These are phyloP conservation scores for Aethina tumida DNA, from an alignment of 1,140 invertebrate species.

Conservation along the genomic window DNA sequence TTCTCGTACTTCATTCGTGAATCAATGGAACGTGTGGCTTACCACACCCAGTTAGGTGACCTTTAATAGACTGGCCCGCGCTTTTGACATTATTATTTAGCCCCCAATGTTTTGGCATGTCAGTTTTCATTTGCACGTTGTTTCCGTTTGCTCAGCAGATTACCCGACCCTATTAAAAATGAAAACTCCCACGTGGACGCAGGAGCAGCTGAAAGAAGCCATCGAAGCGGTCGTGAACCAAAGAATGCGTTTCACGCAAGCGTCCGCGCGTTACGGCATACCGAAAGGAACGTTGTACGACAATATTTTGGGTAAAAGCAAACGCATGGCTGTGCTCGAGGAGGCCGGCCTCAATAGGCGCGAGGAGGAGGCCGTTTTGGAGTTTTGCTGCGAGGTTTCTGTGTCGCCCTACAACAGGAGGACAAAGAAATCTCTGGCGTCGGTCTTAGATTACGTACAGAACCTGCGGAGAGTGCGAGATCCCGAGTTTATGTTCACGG, in stretches of 20 bases:
- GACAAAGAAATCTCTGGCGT: conserved; percentile 55
- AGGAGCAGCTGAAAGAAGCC: conserved; percentile 61
- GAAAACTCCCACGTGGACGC: conserved; percentile 68
- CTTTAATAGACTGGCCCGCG: background rate
- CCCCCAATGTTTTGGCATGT: background rate
- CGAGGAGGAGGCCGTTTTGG: conserved; percentile 57
- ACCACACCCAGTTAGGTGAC: too few species aligned
- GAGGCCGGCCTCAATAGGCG: conserved; percentile 49
- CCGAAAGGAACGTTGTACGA: conserved; percentile 71
- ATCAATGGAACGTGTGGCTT: too few species aligned
- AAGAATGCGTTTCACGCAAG: conserved; percentile 67
- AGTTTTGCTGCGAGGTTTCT: conserved; percentile 64
- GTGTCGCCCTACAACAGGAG: conserved; percentile 61
- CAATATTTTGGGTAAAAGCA: conserved; percentile 68
- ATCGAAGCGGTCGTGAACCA: conserved; percentile 65
- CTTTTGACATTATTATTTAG: background rate
- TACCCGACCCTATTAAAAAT: conserved; percentile 51
- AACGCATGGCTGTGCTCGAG: conserved; percentile 63
- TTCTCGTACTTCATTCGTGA: too few species aligned
- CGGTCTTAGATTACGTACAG: conserved; percentile 56
- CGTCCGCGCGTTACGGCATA: conserved; percentile 57
- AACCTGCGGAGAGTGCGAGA: conserved; percentile 48
- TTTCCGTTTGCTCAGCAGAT: conserved; percentile 35
- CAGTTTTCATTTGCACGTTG: conserved; percentile 6
- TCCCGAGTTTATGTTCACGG: conserved; percentile 54